Percentiles rank a stretch among this genome's conserved stretches.
Evolutionary conservation across 2,888 invertebrate species (phyloP).

Genomic region (Drosophila subsilvestris): DNA sequence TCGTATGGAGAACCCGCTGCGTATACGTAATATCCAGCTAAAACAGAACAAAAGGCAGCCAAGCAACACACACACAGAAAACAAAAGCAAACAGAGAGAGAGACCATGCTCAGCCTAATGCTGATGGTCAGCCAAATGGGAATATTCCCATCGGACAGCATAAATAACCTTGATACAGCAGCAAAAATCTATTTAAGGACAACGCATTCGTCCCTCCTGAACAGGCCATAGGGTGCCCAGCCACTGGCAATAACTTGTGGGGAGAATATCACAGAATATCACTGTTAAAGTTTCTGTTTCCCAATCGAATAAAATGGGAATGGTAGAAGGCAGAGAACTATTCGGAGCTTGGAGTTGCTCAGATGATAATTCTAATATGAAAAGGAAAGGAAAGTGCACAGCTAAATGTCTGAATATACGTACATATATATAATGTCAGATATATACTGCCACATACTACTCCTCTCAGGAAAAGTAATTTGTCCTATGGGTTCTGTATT

Average conservation of each 20-base stretch:
- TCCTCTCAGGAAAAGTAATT: not conserved
- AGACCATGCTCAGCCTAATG: conserved; percentile 28
- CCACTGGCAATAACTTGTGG: conserved; percentile 10
- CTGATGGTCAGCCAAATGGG: conserved; percentile 25
- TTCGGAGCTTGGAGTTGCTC: too few species aligned
- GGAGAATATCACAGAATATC: not conserved
- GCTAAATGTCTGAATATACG: too few species aligned
- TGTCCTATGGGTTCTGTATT: conserved; percentile 16
- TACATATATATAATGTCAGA: too few species aligned
- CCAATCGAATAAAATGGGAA: too few species aligned
- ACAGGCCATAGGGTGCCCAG: not conserved
- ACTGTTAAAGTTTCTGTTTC: too few species aligned
- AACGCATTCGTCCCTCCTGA: conserved; percentile 11
- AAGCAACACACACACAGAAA: conserved; percentile 13
- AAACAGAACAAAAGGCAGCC: conserved; percentile 34
- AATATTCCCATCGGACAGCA: conserved; percentile 39
- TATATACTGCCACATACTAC: too few species aligned
- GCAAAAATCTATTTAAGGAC: conserved; percentile 54
- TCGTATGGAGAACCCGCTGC: conserved; percentile 34
- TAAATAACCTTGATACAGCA: conserved; percentile 65
- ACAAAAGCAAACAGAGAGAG: conserved; percentile 18
- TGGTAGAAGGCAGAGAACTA: too few species aligned
- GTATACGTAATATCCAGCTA: conserved; percentile 64
- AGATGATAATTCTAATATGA: too few species aligned
- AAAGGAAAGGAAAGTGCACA: too few species aligned